Evolutionary conservation across 2,797 vertebrate genomes (phyloP).

Genomic region (Pyrrhura leucotis): DNA sequence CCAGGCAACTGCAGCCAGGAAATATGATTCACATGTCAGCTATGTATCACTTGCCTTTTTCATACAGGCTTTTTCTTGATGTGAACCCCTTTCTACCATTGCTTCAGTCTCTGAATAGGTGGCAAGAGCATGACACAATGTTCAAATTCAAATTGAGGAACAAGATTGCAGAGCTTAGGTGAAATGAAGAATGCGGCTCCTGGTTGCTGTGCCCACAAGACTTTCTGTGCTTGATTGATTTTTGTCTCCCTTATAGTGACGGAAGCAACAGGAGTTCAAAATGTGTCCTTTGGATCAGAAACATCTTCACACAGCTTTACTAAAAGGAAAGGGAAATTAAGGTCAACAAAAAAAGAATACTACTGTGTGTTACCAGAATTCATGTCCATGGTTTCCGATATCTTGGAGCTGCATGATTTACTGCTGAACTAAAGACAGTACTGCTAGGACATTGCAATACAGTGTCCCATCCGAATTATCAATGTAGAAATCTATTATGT

Average conservation of each 20-base stretch:
- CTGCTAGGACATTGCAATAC: not conserved
- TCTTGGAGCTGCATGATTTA: not conserved
- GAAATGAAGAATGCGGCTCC: not conserved
- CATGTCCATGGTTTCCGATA: not conserved
- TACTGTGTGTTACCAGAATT: not conserved
- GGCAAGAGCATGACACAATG: not conserved
- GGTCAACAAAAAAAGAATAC: not conserved
- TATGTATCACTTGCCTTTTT: not conserved
- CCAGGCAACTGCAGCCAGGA: not conserved
- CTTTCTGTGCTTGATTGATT: not conserved
- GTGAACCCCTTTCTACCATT: not conserved
- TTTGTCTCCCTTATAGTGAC: not conserved
- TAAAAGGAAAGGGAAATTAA: slow-evolving; percentile 20
- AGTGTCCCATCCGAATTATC: not conserved
- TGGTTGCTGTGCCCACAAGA: not conserved
- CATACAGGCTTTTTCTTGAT: not conserved
- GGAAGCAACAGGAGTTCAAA: not conserved
- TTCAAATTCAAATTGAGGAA: not conserved
- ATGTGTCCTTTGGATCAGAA: not conserved
- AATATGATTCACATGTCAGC: not conserved
- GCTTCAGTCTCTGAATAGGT: not conserved
- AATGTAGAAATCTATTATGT: not conserved
- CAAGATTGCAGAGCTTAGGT: not conserved
- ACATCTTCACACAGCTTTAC: not conserved
- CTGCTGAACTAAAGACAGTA: not conserved